phyloP scores from a whole-genome alignment of 2,888 invertebrate genomes.

The Drosophila paramelanica region DNA sequence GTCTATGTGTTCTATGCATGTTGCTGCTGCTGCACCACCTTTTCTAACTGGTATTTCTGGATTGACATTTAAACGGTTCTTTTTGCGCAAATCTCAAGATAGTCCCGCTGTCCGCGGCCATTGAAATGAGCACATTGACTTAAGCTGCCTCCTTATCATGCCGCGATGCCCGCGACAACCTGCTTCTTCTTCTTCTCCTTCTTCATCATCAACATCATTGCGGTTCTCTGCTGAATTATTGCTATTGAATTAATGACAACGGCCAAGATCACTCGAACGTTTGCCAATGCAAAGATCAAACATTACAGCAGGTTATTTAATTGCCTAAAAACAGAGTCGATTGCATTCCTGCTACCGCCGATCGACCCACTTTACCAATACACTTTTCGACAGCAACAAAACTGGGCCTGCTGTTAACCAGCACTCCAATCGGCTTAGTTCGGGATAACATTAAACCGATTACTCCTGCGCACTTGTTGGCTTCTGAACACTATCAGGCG shows the following conservation, averaged over 20 bases:
- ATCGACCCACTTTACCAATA: slow-evolving; percentile 37
- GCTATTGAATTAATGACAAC: slow-evolving; percentile 48
- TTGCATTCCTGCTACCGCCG: slow-evolving; percentile 17
- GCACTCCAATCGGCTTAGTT: background rate
- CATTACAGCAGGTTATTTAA: slow-evolving; percentile 17
- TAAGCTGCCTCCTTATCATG: slow-evolving; percentile 63
- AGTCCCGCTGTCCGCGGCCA: slow-evolving; percentile 63
- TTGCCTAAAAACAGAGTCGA: slow-evolving; percentile 25
- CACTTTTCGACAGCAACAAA: background rate
- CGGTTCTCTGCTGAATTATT: slow-evolving; percentile 56
- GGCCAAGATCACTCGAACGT: slow-evolving; percentile 21
- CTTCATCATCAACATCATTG: slow-evolving; percentile 3
- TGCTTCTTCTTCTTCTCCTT: slow-evolving; percentile 27
- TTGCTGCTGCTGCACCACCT: slow-evolving; percentile 58
- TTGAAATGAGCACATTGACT: slow-evolving; percentile 77
- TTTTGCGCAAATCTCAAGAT: slow-evolving; percentile 76
- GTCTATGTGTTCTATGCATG: slow-evolving; percentile 24
- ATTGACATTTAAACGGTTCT: slow-evolving; percentile 82
- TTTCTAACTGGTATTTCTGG: slow-evolving; percentile 82
- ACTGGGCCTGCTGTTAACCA: slow-evolving; percentile 1
- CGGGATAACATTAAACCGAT: background rate
- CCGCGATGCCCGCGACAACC: slow-evolving; percentile 39
- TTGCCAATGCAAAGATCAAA: slow-evolving; percentile 15
- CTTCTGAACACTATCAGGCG: too few relatives aligned
- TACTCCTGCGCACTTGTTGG: too few relatives aligned